Conservation (phyloP, 2,888 invertebrate genomes). For the Imbricaverruca yamaguchii region DNA sequence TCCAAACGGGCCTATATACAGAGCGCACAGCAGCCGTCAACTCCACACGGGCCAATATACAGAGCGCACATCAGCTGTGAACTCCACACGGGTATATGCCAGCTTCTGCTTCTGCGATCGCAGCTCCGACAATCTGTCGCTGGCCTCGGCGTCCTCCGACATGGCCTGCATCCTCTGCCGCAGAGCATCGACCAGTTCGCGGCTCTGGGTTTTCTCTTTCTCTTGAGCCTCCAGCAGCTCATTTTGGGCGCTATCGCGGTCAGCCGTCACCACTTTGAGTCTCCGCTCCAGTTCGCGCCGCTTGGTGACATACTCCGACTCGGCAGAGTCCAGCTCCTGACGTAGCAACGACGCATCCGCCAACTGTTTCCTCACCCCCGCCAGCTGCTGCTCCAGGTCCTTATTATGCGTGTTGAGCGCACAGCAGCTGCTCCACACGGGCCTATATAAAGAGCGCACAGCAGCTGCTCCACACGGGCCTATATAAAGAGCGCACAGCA, state of each 20-base stretch:
- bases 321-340: constrained; percentile 3
- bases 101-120: no score
- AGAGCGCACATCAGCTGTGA: no score
- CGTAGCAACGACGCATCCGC: constrained; percentile 22
- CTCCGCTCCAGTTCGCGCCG: constrained; percentile 7
- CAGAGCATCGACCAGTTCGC: constrained; percentile 85
- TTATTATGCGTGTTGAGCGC: no score
- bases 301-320: not conserved
- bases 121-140: no score
- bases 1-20: no score
- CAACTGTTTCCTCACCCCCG: constrained; percentile 12
- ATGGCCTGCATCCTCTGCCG: constrained; percentile 88
- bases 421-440: no score
- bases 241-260: constrained; percentile 15
- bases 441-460: no score
- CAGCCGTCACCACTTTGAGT: not conserved
- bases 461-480: no score
- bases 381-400: constrained; percentile 25
- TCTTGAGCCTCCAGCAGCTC: constrained; percentile 34
- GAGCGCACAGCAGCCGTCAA: no score
- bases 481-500: no score
- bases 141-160: constrained; percentile 93
- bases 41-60: no score
- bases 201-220: constrained; percentile 53
- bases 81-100: no score